phyloP scores from a whole-genome alignment of 2,888 invertebrate genomes.

The Hirtodrosophila duncani region DNA sequence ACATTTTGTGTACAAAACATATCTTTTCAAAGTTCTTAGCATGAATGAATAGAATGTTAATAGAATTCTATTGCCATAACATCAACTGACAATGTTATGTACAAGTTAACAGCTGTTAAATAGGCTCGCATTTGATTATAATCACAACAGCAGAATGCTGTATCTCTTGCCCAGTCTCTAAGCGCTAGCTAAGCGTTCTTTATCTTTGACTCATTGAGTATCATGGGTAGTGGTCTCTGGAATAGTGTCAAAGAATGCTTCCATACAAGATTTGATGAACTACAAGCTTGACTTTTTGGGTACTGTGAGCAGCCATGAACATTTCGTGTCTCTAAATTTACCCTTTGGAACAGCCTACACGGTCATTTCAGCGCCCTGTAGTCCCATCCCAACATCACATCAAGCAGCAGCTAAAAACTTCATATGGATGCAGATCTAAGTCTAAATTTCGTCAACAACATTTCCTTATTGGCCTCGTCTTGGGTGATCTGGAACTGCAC shows the following conservation, averaged over 20 bases:
- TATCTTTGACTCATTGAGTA: constrained; percentile 91
- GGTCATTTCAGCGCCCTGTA: constrained; percentile 81
- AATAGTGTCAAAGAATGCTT: constrained; percentile 75
- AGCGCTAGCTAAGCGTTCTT: constrained; percentile 95
- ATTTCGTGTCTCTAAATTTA: constrained; percentile 93
- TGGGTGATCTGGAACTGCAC: constrained; percentile 91
- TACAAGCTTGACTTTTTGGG: constrained; percentile 92
- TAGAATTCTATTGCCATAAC: too few species aligned
- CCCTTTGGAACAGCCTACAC: constrained; percentile 86
- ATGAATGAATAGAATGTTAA: too few species aligned
- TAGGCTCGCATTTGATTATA: too few species aligned
- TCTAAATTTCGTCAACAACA: constrained; percentile 92
- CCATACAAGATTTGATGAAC: constrained; percentile 77
- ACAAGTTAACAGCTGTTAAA: too few species aligned
- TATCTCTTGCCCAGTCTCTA: constrained; percentile 86
- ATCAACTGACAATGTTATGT: too few species aligned
- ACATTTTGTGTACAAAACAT: too few species aligned
- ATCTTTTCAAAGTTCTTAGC: too few species aligned
- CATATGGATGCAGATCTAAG: constrained; percentile 84
- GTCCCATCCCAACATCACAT: constrained; percentile 86
- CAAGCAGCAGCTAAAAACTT: constrained; percentile 84
- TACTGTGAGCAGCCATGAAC: constrained; percentile 96
- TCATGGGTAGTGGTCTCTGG: constrained; percentile 95
- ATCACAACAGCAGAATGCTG: too few species aligned
- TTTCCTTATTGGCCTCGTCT: constrained; percentile 91